Conservation (phyloP, 2,113 vertebrate genomes). For the Podocnemis expansa region DNA sequence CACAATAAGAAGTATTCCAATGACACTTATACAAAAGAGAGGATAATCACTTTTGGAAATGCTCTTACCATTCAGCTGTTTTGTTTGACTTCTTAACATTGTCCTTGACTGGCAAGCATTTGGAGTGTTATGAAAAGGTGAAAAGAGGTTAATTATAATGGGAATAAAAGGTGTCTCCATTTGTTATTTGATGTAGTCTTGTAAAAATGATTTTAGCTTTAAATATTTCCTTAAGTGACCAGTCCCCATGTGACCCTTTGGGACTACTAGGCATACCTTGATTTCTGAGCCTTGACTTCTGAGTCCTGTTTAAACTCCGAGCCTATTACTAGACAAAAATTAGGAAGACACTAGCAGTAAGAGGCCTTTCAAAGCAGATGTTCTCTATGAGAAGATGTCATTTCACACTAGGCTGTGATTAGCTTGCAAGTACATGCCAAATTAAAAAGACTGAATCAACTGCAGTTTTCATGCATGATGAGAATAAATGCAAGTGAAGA, state of each 20-base stretch:
- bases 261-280: not conserved
- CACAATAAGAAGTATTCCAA: not conserved
- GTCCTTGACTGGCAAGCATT: not conserved
- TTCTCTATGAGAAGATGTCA: not conserved
- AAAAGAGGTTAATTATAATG: not conserved
- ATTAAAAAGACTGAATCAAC: not conserved
- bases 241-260: not conserved
- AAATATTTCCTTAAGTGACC: not conserved
- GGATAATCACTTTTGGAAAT: not conserved
- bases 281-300: not conserved
- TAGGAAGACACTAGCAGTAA: not conserved
- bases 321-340: not conserved
- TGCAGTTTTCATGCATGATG: not conserved
- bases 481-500: not conserved
- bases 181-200: not conserved
- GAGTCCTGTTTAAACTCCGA: not conserved
- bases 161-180: fast-evolving
- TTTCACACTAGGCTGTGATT: not conserved
- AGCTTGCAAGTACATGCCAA: not conserved
- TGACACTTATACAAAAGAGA: not conserved
- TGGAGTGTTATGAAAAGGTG: not conserved
- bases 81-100: not conserved
- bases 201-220: not conserved
- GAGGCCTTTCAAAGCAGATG: not conserved
- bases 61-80: not conserved